phyloP scores from a whole-genome alignment of 2,797 vertebrate genomes.

The Scyliorhinus canicula region DNA sequence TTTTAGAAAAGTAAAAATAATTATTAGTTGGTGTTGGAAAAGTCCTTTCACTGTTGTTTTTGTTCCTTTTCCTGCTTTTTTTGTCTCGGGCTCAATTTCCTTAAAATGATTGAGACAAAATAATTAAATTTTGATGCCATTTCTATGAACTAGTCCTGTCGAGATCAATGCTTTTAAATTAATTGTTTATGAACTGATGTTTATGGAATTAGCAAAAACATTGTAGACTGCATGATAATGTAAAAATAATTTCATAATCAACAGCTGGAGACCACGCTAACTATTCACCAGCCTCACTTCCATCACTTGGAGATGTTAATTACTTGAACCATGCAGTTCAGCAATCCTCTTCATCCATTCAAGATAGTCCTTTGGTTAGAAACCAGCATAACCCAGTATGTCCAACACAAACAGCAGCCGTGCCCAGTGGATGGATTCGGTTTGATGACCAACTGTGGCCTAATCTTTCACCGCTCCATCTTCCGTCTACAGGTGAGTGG shows the following conservation, averaged over 20 bases:
- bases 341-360: constrained; percentile 46
- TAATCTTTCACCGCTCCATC: constrained; percentile 40
- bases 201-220: not conserved
- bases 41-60: not conserved
- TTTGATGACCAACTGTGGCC: constrained; percentile 62
- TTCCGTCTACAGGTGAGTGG: constrained; percentile 39
- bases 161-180: not conserved
- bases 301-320: constrained; percentile 53
- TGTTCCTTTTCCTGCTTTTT: not conserved
- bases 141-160: no score
- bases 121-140: not conserved
- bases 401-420: constrained; percentile 46
- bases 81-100: not conserved
- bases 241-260: constrained; percentile 16
- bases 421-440: constrained; percentile 62
- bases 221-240: not conserved
- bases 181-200: not conserved
- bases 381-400: not conserved
- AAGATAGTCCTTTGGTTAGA: constrained; percentile 41
- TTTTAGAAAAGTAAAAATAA: not conserved
- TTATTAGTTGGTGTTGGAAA: not conserved
- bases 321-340: constrained; percentile 48
- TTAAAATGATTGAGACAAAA: not conserved
- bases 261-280: not conserved
- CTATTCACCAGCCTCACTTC: constrained; percentile 52